Evolutionary conservation across 2,797 vertebrate species (phyloP).

Genomic region (Premnoplex brunnescens): DNA sequence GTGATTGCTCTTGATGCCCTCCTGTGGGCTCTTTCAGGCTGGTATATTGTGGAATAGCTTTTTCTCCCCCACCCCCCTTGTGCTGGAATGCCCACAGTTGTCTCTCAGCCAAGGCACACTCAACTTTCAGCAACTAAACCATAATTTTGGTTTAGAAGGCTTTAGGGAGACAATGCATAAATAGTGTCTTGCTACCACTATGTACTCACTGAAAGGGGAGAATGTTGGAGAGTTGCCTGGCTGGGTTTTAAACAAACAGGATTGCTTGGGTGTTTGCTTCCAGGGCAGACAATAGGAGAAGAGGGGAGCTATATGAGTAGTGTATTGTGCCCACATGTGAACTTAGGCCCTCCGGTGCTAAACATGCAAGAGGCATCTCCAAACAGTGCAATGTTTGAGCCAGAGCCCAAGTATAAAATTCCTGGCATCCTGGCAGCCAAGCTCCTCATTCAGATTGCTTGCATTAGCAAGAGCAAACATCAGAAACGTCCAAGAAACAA

Average conservation of each 20-base stretch:
- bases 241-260: neutral
- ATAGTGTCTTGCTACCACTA: conserved; percentile 12
- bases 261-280: conserved; percentile 23
- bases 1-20: neutral
- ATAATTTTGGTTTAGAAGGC: conserved; percentile 42
- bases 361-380: conserved; percentile 1
- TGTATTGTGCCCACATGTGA: neutral
- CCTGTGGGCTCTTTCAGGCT: neutral
- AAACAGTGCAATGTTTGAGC: neutral
- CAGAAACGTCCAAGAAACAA: neutral
- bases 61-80: neutral
- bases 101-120: conserved; percentile 39
- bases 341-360: neutral
- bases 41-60: neutral
- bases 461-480: neutral
- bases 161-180: conserved; percentile 51
- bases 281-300: neutral
- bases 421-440: neutral
- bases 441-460: neutral
- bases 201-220: conserved; percentile 13
- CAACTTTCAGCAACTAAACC: neutral
- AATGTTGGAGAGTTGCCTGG: conserved; percentile 23
- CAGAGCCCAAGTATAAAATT: neutral
- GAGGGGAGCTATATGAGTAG: neutral
- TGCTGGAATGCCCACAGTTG: neutral